These are phyloP conservation scores for Tupaia tana DNA, from an alignment of 2,113 vertebrate genomes.

Conservation along the genomic window DNA sequence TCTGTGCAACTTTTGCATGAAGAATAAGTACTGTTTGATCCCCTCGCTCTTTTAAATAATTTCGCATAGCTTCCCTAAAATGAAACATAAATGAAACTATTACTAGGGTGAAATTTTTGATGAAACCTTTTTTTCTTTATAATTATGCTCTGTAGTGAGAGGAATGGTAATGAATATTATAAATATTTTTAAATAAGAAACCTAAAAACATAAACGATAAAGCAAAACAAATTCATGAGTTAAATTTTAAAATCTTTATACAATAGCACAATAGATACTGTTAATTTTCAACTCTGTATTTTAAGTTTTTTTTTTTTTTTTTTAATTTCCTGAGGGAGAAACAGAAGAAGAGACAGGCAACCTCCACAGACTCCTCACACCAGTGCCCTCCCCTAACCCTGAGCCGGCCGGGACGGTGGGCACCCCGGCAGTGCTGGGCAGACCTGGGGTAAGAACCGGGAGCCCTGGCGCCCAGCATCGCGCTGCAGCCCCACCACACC, in stretches of 20 bases:
- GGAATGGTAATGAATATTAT: neutral
- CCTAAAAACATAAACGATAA: conserved; percentile 41
- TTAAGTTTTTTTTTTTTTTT: neutral
- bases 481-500: too few species aligned
- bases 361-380: too few species aligned
- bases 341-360: too few species aligned
- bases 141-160: neutral
- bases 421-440: too few species aligned
- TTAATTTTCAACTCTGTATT: neutral
- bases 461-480: too few species aligned
- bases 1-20: conserved; percentile 99
- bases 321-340: too few species aligned
- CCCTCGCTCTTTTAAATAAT: conserved; percentile 99
- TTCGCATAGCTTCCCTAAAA: conserved; percentile 98
- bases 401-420: too few species aligned
- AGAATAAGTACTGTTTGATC: conserved; percentile 99
- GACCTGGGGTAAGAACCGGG: too few species aligned
- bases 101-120: neutral
- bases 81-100: conserved; percentile 58
- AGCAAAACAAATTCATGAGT: neutral
- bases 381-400: too few species aligned
- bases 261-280: neutral
- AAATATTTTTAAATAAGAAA: conserved; percentile 58
- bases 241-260: conserved; percentile 29
- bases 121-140: neutral